Conservation (phyloP, 37 sponge, comb jelly and placozoan species). For the Halichondria panicea region DNA sequence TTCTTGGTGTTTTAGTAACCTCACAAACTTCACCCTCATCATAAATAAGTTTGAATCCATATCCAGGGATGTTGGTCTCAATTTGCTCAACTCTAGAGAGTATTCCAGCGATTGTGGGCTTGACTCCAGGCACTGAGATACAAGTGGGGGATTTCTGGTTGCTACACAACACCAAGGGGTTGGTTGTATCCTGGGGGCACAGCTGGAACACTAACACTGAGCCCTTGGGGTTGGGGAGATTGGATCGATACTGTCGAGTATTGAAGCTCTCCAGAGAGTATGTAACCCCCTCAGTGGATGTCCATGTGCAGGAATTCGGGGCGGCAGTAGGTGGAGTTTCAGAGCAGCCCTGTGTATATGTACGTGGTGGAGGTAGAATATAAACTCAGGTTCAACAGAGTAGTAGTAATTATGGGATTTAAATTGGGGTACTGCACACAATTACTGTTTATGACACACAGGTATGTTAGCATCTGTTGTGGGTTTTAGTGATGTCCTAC, state of each 20-base stretch:
- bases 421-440: too few species aligned
- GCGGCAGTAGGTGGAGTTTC: too few species aligned
- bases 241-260: slow-evolving; percentile 5
- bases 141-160: slow-evolving; percentile 31
- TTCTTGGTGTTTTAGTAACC: slow-evolving; percentile 49
- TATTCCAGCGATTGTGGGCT: slow-evolving; percentile 32
- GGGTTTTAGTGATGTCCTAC: too few species aligned
- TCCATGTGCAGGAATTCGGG: slow-evolving; percentile 28
- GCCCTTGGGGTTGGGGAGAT: slow-evolving; percentile 21
- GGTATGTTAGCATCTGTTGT: too few species aligned
- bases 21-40: slow-evolving; percentile 62
- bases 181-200: neutral
- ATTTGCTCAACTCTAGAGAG: slow-evolving; percentile 20
- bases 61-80: slow-evolving; percentile 30
- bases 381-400: too few species aligned
- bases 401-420: too few species aligned
- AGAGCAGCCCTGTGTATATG: too few species aligned
- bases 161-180: neutral
- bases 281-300: slow-evolving; percentile 14
- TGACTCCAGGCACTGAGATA: slow-evolving; percentile 51
- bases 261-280: slow-evolving; percentile 31
- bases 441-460: too few species aligned
- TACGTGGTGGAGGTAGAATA: neutral
- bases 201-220: slow-evolving; percentile 27
- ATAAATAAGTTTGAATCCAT: slow-evolving; percentile 43